Percentiles rank a stretch among this genome's conserved stretches.
Evolutionary conservation across 2,113 vertebrate species (phyloP).

Genomic region (Campylorhamphus procurvoides): DNA sequence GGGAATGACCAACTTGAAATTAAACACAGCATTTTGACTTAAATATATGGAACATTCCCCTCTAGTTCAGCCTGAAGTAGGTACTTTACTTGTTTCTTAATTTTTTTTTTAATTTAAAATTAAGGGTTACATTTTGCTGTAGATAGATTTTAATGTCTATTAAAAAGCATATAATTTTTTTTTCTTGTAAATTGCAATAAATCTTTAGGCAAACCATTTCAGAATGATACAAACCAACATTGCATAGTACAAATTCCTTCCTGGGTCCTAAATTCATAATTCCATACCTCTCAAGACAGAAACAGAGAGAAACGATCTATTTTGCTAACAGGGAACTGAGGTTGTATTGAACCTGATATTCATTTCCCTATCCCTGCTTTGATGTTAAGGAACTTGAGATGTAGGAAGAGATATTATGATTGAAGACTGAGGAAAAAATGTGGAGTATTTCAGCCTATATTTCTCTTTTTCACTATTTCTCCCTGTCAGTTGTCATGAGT

Average conservation of each 20-base stretch:
- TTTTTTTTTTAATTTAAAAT: neutral
- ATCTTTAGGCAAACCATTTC: neutral
- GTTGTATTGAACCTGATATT: neutral
- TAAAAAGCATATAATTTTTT: neutral
- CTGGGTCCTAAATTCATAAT: neutral
- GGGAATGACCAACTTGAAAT: neutral
- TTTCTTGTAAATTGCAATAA: neutral
- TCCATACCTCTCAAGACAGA: neutral
- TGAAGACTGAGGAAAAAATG: neutral
- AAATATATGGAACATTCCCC: neutral
- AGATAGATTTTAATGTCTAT: neutral
- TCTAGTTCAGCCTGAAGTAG: neutral
- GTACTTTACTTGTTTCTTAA: neutral
- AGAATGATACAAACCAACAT: neutral
- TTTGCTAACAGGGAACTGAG: neutral
- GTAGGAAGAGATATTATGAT: neutral
- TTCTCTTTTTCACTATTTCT: neutral
- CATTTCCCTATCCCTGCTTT: neutral
- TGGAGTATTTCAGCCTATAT: neutral
- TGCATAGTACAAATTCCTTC: neutral
- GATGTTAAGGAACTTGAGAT: neutral
- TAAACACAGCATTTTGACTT: neutral
- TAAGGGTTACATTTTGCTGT: neutral
- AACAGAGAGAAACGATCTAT: neutral
- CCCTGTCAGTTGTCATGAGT: fast-evolving